These are phyloP conservation scores for Fragum fragum DNA, from an alignment of 2,888 invertebrate genomes.

Conservation along the genomic window DNA sequence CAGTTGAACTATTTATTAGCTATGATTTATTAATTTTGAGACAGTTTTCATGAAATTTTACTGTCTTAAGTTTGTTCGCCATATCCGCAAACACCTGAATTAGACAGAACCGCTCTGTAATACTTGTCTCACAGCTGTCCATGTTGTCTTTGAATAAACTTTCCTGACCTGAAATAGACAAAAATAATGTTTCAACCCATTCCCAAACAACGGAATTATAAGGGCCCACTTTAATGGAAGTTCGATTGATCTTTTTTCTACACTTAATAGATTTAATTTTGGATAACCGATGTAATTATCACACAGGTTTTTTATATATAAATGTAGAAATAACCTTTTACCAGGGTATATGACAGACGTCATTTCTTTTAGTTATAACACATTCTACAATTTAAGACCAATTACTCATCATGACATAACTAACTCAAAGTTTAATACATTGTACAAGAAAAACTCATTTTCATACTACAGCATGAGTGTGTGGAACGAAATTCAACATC, in stretches of 20 bases:
- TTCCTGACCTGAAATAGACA: background rate
- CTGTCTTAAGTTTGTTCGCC: slow-evolving; percentile 13
- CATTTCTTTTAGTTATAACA: no score
- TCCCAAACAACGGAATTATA: background rate
- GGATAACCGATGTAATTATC: no score
- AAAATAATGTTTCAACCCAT: background rate
- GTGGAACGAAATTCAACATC: no score
- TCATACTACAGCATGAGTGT: no score
- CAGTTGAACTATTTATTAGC: no score
- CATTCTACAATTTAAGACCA: no score
- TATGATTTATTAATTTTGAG: background rate
- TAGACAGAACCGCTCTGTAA: slow-evolving; percentile 4
- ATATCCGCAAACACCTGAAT: slow-evolving; percentile 22
- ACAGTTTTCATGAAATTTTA: slow-evolving; percentile 7
- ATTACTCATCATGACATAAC: no score
- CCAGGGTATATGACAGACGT: no score
- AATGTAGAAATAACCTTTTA: no score
- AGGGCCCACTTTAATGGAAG: background rate
- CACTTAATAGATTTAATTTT: background rate
- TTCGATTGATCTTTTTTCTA: background rate
- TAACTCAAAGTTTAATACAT: no score
- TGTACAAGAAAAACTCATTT: no score
- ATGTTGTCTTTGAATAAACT: background rate
- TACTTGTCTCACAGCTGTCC: background rate
- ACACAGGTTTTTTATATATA: no score